Evolutionary conservation across 2,888 invertebrate genomes (phyloP).

Genomic region (Erpobdella octoculata): DNA sequence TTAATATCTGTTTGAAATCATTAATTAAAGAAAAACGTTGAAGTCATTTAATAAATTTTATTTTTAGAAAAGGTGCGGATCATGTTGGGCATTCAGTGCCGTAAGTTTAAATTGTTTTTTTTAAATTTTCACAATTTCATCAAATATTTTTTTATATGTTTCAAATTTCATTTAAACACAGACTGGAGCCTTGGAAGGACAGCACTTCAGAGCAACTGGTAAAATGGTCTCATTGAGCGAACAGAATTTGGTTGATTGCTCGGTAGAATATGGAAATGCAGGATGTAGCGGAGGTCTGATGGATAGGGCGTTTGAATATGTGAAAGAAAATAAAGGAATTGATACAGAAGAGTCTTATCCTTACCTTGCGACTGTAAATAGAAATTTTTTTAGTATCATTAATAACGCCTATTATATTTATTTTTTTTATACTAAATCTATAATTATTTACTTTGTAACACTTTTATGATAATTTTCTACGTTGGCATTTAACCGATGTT

Average conservation of each 20-base stretch:
- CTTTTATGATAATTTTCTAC: too few species aligned
- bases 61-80: conserved; percentile 13
- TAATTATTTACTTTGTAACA: too few species aligned
- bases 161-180: neutral
- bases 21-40: neutral
- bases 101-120: neutral
- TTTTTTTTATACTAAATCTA: conserved; percentile 26
- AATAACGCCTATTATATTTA: neutral
- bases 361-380: conserved; percentile 41
- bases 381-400: neutral
- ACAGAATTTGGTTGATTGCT: conserved; percentile 54
- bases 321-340: conserved; percentile 64
- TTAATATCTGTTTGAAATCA: neutral
- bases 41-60: neutral
- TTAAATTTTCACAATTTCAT: neutral
- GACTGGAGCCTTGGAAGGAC: conserved; percentile 26
- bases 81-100: conserved; percentile 27
- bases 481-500: too few species aligned
- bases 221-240: conserved; percentile 42
- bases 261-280: conserved; percentile 36
- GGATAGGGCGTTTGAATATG: conserved; percentile 43
- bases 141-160: neutral
- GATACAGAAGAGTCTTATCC: conserved; percentile 55
- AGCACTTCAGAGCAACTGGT: conserved; percentile 13
- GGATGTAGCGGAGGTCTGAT: conserved; percentile 39